Base-by-base conservation (phyloP, 2,113 vertebrate species). In the Lampris megalopsis region DNA sequence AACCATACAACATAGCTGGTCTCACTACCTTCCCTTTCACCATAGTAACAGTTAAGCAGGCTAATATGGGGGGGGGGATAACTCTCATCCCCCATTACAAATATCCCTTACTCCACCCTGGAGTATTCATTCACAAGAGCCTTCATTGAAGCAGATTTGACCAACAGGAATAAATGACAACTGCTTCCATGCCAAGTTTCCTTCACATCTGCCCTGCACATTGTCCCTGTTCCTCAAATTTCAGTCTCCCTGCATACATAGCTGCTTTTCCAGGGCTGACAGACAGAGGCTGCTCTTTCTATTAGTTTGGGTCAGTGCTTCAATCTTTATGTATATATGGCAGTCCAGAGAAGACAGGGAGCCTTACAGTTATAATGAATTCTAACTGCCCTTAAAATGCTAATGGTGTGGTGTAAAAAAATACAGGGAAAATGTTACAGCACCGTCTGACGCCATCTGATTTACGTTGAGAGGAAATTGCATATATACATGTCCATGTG, bases 261-360 rank as follows among this genome's bases (percentile, higher is more conserved):
- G 71, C 85, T 91, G 88, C 82, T 91, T 77, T 93, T 86, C 90
- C 86, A 82, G 63, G 54, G 73, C 62, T 92, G 86, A 88, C 92
- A 93, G 92, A 93, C 87, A 92, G 92, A 90, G 91, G 91, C 89
- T 92, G 91, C 91, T 92, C 92, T 93, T 92, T 91, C 86, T 90
- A 68, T 93, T 89, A 85, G 84, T 90, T 91, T 89, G 88, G 88
- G 84, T 93, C 86, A 81, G 40, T 47, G 80, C 82, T 87, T 73
- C 79, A 59, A 68, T 84, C 60, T 72, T 48, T 59, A 59, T 24
- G 24, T 24, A 24, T 24, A 24, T 61, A 56, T 61, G 63, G 75
- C 79, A 68, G 69, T 67, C 36, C 62, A 68, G 48, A 59, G 54
- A 3, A 83, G 72, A 82, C 61, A 64, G 13, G 13, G 10, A 73